These are phyloP conservation scores for Cossypha niveicapilla DNA, from an alignment of 2,797 vertebrate genomes.

Conservation along the genomic window DNA sequence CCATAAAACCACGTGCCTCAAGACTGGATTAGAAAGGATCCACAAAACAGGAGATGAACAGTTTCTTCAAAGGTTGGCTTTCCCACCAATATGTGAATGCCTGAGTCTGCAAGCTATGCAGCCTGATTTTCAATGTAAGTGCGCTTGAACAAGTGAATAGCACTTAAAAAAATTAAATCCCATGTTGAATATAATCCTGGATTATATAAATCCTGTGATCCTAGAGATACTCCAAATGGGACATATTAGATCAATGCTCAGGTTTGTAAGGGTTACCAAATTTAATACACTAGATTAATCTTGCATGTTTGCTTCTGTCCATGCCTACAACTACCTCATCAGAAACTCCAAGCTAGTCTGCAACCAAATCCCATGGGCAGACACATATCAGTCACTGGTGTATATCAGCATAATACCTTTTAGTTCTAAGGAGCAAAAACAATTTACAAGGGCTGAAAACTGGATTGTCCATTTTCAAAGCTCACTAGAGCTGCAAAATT, in stretches of 20 bases:
- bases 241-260: neutral
- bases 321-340: neutral
- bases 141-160: neutral
- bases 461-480: neutral
- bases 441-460: neutral
- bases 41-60: neutral
- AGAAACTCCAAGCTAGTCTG: neutral
- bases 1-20: accelerated
- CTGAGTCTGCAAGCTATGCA: neutral
- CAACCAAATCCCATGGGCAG: neutral
- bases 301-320: neutral
- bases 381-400: neutral
- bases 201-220: neutral
- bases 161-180: neutral
- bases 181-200: neutral
- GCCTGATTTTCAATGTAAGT: neutral
- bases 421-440: neutral
- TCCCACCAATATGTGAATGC: neutral
- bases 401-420: neutral
- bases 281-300: neutral
- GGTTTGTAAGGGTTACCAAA: neutral
- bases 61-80: neutral
- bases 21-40: neutral
- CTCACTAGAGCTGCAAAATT: neutral
- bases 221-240: neutral